Base-by-base conservation (phyloP, 2,888 invertebrate genomes). In the Dicranocentrus wangi region DNA sequence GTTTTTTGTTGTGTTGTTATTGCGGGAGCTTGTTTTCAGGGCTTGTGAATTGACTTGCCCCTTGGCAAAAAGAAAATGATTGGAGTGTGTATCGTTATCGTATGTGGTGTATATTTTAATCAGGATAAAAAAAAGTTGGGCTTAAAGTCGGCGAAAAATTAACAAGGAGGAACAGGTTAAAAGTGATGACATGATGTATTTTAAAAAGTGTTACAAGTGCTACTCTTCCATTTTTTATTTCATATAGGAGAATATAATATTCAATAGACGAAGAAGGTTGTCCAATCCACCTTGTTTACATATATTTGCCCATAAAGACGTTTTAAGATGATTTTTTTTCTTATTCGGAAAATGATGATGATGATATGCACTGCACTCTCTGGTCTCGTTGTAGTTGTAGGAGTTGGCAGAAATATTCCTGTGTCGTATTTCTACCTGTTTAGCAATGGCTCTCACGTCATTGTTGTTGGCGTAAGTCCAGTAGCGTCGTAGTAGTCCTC, bases 381-480 rank as follows among this genome's bases (percentile, higher is more conserved):
- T n/a, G n/a, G n/a, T n/a, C n/a, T n/a, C n/a, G n/a, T n/a, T n/a
- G n/a, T n/a, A n/a, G n/a, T n/a, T n/a, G n/a, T n/a, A n/a, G n/a
- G n/a, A n/a, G n/a, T n/a, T n/a, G n/a, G n/a, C n/a, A n/a, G n/a
- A n/a, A n/a, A n/a, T n/a, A n/a, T n/a, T n/a, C n/a, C n/a, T n/a
- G n/a, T n/a, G n/a, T n/a, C n/a, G n/a, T n/a, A 23, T 7, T 23
- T 19, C 23, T 68, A 53, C 63, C 73, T 73, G 73, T 42, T 66
- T 72, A 63, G 63, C 51, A 5, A 79, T 58, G 21, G 47, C 65
- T 55, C 58, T 72, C 70, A 70, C 60, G 79, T 76, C 76, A 76
- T 69, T 21, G 27, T 73, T 73, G 42, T 81, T 81, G 81, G 81
- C 81, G 68, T 75, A 75, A 75, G 69, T 81, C 81, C 81, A 81